A percentile compares a stretch with the other conserved stretches of the same genome.
These are phyloP conservation scores for Melanogrammus aeglefinus DNA, from an alignment of 2,797 vertebrate species.

Conservation along the genomic window DNA sequence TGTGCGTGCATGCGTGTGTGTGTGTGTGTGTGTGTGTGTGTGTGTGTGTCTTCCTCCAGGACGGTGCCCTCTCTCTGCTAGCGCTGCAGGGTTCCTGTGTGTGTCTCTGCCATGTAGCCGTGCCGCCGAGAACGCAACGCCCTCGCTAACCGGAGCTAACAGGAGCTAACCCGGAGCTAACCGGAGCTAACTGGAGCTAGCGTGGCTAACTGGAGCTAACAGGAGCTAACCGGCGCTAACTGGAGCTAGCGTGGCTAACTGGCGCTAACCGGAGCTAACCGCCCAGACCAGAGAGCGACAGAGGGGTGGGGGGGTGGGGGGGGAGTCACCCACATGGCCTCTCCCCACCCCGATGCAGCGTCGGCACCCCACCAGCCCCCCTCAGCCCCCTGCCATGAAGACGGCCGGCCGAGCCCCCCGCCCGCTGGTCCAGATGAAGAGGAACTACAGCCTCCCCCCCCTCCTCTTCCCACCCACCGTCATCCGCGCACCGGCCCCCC, in stretches of 20 bases:
- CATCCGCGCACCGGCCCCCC: conserved; percentile 84
- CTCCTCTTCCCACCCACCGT: conserved; percentile 86
- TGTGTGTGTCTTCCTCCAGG: neutral
- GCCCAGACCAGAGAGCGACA: too few species aligned
- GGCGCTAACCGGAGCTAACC: too few species aligned
- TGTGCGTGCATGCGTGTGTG: conserved; percentile 2
- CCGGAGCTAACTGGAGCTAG: too few species aligned
- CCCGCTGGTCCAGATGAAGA: conserved; percentile 88
- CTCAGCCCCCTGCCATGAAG: conserved; percentile 63
- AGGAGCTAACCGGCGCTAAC: too few species aligned
- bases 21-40: neutral
- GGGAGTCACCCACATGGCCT: conserved; percentile 57
- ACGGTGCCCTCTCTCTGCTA: neutral
- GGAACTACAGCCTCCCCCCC: conserved; percentile 79
- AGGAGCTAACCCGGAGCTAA: too few species aligned
- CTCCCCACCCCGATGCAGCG: conserved; percentile 26
- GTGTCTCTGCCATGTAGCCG: neutral
- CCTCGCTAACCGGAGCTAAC: conserved; percentile 46
- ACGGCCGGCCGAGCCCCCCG: conserved; percentile 83
- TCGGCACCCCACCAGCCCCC: neutral
- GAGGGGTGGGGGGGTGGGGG: too few species aligned
- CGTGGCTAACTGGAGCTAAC: too few species aligned
- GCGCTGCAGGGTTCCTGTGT: neutral
- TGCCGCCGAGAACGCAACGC: conserved; percentile 26
- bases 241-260: too few species aligned